phyloP scores from a whole-genome alignment of 2,888 invertebrate species.

The Calephelis perditalis region DNA sequence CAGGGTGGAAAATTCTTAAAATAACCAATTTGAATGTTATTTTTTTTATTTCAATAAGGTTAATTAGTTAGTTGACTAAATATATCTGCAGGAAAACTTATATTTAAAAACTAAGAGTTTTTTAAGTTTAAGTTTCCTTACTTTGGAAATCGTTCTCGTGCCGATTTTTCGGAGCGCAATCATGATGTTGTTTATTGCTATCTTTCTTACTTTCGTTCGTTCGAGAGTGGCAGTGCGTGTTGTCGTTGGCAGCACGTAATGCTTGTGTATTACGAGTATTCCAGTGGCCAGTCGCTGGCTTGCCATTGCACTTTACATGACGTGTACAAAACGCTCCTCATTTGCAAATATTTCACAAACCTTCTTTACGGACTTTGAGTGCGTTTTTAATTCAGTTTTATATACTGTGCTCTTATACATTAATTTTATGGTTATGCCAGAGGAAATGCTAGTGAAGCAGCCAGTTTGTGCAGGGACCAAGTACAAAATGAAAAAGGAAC shows the following conservation, averaged over 20 bases:
- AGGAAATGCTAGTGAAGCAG: slow-evolving; percentile 10
- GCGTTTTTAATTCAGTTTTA: slow-evolving; percentile 1
- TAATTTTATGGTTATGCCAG: slow-evolving; percentile 11
- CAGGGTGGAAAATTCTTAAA: no score
- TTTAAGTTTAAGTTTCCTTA: slow-evolving; percentile 7
- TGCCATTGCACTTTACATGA: slow-evolving; percentile 7
- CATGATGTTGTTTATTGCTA: not conserved
- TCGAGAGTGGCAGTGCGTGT: not conserved
- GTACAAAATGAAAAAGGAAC: slow-evolving; percentile 4
- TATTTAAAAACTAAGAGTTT: not conserved
- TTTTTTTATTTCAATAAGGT: no score
- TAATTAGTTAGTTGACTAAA: no score
- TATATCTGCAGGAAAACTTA: not conserved
- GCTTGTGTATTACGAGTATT: not conserved
- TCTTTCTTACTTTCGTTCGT: not conserved
- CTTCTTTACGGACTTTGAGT: not conserved
- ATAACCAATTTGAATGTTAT: no score
- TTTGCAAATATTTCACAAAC: slow-evolving; percentile 9
- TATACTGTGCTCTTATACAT: slow-evolving; percentile 10
- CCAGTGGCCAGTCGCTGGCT: slow-evolving; percentile 1
- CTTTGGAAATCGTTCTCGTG: not conserved
- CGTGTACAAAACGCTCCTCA: not conserved
- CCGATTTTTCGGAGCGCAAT: no score
- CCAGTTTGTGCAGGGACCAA: slow-evolving; percentile 12
- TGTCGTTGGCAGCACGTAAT: not conserved